These are phyloP conservation scores for Lasiommata megera DNA, from an alignment of 2,888 invertebrate species.

Conservation along the genomic window DNA sequence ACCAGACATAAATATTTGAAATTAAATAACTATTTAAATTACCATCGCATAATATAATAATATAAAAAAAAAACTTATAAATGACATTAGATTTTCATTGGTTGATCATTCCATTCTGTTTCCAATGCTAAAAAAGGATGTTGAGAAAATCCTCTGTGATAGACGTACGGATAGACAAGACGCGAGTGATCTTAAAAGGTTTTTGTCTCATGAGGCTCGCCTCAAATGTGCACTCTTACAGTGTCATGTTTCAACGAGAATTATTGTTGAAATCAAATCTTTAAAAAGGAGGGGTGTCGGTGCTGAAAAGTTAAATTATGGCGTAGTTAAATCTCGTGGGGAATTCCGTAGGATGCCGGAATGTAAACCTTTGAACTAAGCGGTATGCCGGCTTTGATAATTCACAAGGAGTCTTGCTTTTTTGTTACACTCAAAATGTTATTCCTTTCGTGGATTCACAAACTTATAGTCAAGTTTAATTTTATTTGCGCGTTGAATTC, in stretches of 20 bases:
- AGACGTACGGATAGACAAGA: no score
- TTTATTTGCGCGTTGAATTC: no score
- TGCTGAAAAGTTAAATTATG: constrained; percentile 40
- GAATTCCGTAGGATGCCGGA: constrained; percentile 42
- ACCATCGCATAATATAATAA: no score
- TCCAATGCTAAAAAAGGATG: no score
- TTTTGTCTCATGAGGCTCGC: no score
- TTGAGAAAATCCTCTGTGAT: no score
- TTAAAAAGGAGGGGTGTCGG: constrained; percentile 4
- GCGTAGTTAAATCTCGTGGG: constrained; percentile 44
- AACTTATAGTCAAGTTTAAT: not conserved
- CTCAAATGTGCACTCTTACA: not conserved
- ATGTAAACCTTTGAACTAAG: constrained; percentile 40
- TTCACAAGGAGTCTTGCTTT: constrained; percentile 35
- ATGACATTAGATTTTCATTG: no score
- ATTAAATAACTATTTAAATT: no score
- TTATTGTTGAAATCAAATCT: constrained; percentile 5
- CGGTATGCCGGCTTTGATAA: constrained; percentile 39
- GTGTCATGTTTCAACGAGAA: not conserved
- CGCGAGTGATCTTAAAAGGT: no score
- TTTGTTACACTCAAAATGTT: constrained; percentile 31
- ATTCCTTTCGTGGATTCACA: not conserved
- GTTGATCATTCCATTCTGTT: no score
- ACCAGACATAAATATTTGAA: no score
- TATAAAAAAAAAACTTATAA: no score